Conservation (phyloP, 1,140 invertebrate genomes). For the Eurosta solidaginis region DNA sequence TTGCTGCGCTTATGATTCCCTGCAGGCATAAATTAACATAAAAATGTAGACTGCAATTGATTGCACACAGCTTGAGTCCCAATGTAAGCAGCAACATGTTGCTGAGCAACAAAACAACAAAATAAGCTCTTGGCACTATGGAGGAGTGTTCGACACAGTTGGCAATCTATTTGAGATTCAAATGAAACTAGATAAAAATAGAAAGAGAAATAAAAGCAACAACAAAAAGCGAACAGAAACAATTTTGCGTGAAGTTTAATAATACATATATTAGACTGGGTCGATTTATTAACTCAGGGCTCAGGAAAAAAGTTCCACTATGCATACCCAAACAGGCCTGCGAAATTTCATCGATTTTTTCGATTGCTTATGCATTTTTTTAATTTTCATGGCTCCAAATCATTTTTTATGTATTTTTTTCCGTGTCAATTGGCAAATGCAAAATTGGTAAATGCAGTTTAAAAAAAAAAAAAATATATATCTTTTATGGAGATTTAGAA, state of each 20-base stretch:
- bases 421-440: too few relatives aligned
- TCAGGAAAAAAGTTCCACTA: too few relatives aligned
- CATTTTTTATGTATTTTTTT: too few relatives aligned
- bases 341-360: too few relatives aligned
- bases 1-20: background rate
- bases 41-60: constrained; percentile 27
- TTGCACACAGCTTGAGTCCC: constrained; percentile 9
- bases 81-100: background rate
- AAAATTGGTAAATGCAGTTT: too few relatives aligned
- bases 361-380: too few relatives aligned
- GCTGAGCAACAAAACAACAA: background rate
- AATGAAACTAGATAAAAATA: constrained; percentile 18
- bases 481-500: too few relatives aligned
- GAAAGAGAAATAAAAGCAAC: background rate
- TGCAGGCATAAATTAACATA: constrained; percentile 26
- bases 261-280: too few relatives aligned
- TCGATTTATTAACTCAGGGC: too few relatives aligned
- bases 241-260: background rate
- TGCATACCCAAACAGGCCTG: too few relatives aligned
- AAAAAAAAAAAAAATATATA: too few relatives aligned
- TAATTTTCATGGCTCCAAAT: too few relatives aligned
- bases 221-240: background rate
- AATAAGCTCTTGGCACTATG: background rate
- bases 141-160: constrained; percentile 3
- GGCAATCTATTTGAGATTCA: constrained; percentile 25